Evolutionary conservation across 2,888 invertebrate species (phyloP), one percentile per base, ranked within the genome.

Genomic region (Mechanitis messenoides): DNA sequence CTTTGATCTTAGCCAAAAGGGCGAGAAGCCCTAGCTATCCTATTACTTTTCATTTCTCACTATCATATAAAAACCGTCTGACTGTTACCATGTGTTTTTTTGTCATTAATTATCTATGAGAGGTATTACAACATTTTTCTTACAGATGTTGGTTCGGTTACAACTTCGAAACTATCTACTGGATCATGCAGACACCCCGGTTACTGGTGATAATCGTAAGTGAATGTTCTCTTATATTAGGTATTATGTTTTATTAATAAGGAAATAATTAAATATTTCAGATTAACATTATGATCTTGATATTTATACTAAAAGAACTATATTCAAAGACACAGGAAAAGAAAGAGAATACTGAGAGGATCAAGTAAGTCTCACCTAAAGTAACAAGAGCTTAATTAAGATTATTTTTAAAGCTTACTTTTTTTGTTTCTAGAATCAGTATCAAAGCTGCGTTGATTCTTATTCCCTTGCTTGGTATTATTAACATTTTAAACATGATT

Each of bases 101-200:
- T 20, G 1, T 20, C 1, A 20, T 20, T 20, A 20, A 20, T 31
- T 60, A 59, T 28, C 3, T 12, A 53, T 60, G 33, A 55, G 54
- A 45, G 9, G 11, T 63, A 33, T 28, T 12, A 3, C 33, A 56
- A 55, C 5, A 46, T 46, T 59, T 65, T 68, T 57, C 62, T 59
- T 81, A 46, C 75, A 93, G 93, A 64, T 94, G 96, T 77, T 96
- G 96, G 95, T 95, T 93, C 86, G 95, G 95, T 3, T 97, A 97
- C 78, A 96, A 96, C 77, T 92, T 96, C 68, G 91, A 93, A 6
- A 83, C 91, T 0, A 93, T 94, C 72, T 97, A 96, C 79, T 98
- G 97, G 97, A 95, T 98, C 69, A 86, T 97, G 35, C 97, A 98
- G 83, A 97, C 95, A 33, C 97, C 97, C 0, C 90, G 98, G 58